A percentile compares a stretch with the other conserved stretches of the same genome.
These are phyloP conservation scores for Chelonoidis abingdonii DNA, from an alignment of 2,113 vertebrate genomes.

Conservation along the genomic window DNA sequence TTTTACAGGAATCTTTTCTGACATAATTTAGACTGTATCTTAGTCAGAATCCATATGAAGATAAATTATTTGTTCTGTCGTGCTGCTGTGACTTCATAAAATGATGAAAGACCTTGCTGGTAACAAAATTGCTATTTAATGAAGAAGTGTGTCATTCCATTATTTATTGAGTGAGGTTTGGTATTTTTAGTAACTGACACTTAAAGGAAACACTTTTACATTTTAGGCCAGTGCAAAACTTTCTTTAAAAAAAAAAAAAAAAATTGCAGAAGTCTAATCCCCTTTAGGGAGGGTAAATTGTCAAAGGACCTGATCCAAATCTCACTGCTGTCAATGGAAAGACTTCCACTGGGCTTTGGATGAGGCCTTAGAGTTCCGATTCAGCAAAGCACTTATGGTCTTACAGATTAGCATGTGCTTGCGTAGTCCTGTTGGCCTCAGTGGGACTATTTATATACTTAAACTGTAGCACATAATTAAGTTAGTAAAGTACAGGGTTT, in stretches of 20 bases:
- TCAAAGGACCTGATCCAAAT: background rate
- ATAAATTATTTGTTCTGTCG: slow-evolving; percentile 76
- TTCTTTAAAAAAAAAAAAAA: background rate
- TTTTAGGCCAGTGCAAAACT: slow-evolving; percentile 61
- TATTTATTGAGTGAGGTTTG: slow-evolving; percentile 84
- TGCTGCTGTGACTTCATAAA: slow-evolving; percentile 78
- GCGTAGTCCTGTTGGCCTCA: background rate
- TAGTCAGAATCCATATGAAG: slow-evolving; percentile 75
- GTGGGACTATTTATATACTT: accelerated
- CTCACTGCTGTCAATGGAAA: background rate
- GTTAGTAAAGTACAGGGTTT: background rate
- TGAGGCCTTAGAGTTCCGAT: slow-evolving; percentile 9
- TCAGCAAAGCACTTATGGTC: background rate
- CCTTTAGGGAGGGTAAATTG: slow-evolving; percentile 6
- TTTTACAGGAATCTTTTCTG: slow-evolving; percentile 73
- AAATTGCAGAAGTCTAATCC: background rate
- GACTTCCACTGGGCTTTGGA: background rate
- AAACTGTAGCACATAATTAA: background rate
- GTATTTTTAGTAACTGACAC: slow-evolving; percentile 65
- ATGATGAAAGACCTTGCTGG: slow-evolving; percentile 74
- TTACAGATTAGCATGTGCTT: background rate
- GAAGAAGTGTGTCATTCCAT: slow-evolving; percentile 80
- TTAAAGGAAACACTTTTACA: slow-evolving; percentile 57
- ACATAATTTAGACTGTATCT: slow-evolving; percentile 74
- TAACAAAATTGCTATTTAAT: slow-evolving; percentile 81